phyloP scores from a whole-genome alignment of 1,140 invertebrate species.

The Drosophila eugracilis region DNA sequence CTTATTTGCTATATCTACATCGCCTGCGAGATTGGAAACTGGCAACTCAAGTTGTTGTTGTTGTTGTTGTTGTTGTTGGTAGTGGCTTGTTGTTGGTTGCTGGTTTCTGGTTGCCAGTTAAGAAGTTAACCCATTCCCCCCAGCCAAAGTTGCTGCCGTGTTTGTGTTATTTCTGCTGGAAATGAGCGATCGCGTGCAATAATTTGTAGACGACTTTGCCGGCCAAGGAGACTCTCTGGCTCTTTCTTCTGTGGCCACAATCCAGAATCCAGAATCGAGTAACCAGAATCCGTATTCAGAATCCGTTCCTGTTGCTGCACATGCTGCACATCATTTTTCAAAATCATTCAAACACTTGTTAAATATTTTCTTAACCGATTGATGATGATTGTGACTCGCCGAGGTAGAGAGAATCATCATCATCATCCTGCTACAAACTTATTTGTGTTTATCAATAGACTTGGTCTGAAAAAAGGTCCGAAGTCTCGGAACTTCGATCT shows the following conservation, averaged over 20 bases:
- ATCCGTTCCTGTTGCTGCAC: slow-evolving; percentile 51
- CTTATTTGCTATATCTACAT: slow-evolving; percentile 83
- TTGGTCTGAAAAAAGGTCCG: slow-evolving; percentile 19
- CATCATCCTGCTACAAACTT: slow-evolving; percentile 73
- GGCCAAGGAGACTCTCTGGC: slow-evolving; percentile 18
- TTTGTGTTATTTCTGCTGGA: slow-evolving; percentile 83
- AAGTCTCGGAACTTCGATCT: slow-evolving; percentile 32
- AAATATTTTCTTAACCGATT: slow-evolving; percentile 84
- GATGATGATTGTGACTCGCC: slow-evolving; percentile 78
- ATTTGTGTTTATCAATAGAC: slow-evolving; percentile 82
- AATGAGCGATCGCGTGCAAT: slow-evolving; percentile 83
- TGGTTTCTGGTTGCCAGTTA: slow-evolving; percentile 15
- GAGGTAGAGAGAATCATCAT: slow-evolving; percentile 34
- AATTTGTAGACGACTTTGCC: slow-evolving; percentile 74
- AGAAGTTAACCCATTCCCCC: background rate
- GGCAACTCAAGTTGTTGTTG: slow-evolving; percentile 24
- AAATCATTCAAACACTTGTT: slow-evolving; percentile 84
- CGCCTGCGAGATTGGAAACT: slow-evolving; percentile 57
- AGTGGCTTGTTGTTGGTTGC: background rate
- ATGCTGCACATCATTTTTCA: slow-evolving; percentile 82
- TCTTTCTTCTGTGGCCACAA: background rate
- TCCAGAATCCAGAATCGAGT: background rate
- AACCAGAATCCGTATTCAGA: background rate
- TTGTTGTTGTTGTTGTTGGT: slow-evolving; percentile 12
- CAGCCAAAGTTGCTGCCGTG: slow-evolving; percentile 67